Conservation (phyloP, 2,797 vertebrate species). For the Tangara arthus region DNA sequence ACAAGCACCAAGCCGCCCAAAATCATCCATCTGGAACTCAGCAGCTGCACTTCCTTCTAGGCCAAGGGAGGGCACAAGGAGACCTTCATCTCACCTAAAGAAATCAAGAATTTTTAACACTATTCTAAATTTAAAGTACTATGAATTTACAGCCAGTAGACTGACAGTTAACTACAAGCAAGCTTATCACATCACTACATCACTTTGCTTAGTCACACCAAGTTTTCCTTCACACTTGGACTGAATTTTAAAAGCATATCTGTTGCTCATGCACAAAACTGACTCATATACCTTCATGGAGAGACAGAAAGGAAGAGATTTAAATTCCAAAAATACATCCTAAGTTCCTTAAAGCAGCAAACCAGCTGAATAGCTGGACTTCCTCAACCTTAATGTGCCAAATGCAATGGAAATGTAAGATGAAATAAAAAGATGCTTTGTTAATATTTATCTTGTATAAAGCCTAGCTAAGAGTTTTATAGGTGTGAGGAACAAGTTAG, state of each 20-base stretch:
- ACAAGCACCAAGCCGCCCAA: neutral
- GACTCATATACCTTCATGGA: neutral
- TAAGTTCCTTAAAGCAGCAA: neutral
- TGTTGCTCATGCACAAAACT: neutral
- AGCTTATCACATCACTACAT: neutral
- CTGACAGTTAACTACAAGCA: neutral
- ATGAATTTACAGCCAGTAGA: neutral
- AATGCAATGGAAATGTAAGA: neutral
- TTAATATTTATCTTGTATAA: neutral
- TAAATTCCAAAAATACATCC: neutral
- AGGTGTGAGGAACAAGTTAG: neutral
- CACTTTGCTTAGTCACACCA: conserved; percentile 9
- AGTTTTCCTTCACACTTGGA: neutral
- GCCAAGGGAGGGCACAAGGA: neutral
- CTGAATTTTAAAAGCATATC: neutral
- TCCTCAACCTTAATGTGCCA: neutral
- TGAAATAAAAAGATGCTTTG: neutral
- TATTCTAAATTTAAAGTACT: neutral
- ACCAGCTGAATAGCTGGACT: neutral
- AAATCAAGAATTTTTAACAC: neutral
- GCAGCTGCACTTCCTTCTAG: neutral
- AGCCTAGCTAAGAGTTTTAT: neutral
- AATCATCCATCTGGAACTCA: neutral
- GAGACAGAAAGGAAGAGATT: neutral
- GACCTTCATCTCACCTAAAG: neutral